Evolutionary conservation across 2,888 invertebrate genomes (phyloP).

Genomic region (Pterobdella sp.): DNA sequence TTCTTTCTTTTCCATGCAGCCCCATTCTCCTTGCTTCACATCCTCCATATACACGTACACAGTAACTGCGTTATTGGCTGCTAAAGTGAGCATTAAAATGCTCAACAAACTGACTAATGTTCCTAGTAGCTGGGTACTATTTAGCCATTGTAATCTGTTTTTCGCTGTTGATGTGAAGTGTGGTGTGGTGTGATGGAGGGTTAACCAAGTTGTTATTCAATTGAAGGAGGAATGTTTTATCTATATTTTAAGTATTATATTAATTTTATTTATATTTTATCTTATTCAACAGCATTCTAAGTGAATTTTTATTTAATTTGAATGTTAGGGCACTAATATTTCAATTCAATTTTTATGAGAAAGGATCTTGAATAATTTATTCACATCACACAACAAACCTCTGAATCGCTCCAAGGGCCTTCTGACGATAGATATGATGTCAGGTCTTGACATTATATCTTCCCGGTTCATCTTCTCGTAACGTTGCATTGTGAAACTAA

Average conservation of each 20-base stretch:
- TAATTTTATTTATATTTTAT: background rate
- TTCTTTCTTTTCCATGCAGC: background rate
- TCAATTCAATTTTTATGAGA: no score
- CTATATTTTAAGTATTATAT: background rate
- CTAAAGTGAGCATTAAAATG: constrained; percentile 6
- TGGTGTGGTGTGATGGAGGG: background rate
- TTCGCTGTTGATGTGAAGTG: constrained; percentile 6
- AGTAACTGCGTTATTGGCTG: constrained; percentile 3
- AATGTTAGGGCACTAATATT: no score
- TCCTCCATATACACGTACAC: constrained; percentile 14
- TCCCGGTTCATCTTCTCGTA: no score
- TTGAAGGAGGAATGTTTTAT: background rate
- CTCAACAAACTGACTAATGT: background rate
- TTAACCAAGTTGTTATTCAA: background rate
- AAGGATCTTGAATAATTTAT: no score
- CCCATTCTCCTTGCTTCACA: constrained; percentile 3
- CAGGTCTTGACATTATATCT: no score
- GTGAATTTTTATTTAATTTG: no score
- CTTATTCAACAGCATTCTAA: no score
- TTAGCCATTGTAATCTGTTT: constrained; percentile 4
- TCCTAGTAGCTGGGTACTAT: constrained; percentile 5
- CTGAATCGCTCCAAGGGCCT: no score
- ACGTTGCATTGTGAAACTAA: no score
- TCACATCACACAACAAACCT: no score
- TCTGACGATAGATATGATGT: no score